Evolutionary conservation across 2,888 invertebrate genomes (phyloP), one percentile per base, ranked within the genome.

Genomic region (Drosophila pegasa): DNA sequence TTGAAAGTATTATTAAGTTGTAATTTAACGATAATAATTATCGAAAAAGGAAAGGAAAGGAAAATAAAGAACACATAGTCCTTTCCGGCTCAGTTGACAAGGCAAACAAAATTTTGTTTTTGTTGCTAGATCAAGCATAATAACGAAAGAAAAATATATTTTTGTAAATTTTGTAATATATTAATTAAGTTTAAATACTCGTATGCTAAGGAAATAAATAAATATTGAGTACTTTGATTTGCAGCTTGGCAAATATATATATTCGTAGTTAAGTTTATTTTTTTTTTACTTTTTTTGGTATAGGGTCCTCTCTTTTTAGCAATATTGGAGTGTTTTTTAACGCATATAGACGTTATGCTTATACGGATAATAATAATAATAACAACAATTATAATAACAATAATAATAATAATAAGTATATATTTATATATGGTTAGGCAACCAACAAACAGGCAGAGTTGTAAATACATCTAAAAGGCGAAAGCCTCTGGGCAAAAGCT

Each of bases 281-380:
- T 6, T 16, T n/a, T 3, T 29, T 31, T 48, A 16, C 8, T n/a
- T 25, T 43, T 47, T 71, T 60, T 71, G 78, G 81, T 83, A 76
- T 80, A 87, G 88, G 87, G 87, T 88, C 88, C 87, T 88, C 88
- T 88, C 83, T 87, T 83, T 82, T 75, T 59, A 62, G 58, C 45
- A 73, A 64, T 69, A 65, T 71, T 48, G 54, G 57, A 60, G 58
- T 45, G 51, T 70, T 38, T 62, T 66, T 58, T 62, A 68, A 68
- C 55, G 62, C 73, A 2, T 7, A 69, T 73, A 73, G 71, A 66
- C 61, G 65, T 69, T 80, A 78, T 50, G 48, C 57, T 71, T 71
- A 55, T 60, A 71, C n/a, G n/a, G n/a, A 68, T 58, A 56, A 84
- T 62, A 78, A 63, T 68, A 55, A 75, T 65, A 57, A 54, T 51